phyloP scores from a whole-genome alignment of 2,797 vertebrate genomes.

The Sciaenops ocellatus region DNA sequence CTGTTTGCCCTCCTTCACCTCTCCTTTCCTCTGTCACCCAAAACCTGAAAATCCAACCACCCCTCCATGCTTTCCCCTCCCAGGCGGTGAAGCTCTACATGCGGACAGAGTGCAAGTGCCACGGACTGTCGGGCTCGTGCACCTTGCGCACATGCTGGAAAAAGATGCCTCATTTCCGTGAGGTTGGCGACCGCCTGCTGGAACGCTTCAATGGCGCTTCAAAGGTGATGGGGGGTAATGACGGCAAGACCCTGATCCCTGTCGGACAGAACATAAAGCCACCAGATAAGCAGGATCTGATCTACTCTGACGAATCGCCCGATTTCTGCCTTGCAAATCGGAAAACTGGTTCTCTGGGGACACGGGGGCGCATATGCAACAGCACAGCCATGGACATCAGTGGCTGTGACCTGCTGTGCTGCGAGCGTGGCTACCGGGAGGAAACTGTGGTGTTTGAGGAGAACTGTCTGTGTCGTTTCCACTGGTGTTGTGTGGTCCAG shows the following conservation, averaged over 20 bases:
- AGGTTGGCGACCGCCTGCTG: conserved; percentile 94
- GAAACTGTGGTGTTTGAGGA: conserved; percentile 95
- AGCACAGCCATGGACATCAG: conserved; percentile 97
- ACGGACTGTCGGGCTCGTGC: conserved; percentile 97
- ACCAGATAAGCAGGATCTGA: conserved; percentile 94
- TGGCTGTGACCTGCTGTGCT: conserved; percentile 97
- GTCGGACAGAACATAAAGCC: conserved; percentile 97
- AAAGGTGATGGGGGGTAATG: conserved; percentile 98
- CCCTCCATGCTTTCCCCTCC: neutral
- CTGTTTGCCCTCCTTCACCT: conserved; percentile 42
- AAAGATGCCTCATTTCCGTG: conserved; percentile 97
- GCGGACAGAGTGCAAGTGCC: conserved; percentile 98
- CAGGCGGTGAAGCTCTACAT: conserved; percentile 97
- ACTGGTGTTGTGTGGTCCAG: conserved; percentile 99
- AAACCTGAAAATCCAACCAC: conserved; percentile 5
- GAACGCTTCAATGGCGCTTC: conserved; percentile 97
- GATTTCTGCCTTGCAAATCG: conserved; percentile 97
- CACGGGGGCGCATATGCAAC: conserved; percentile 94
- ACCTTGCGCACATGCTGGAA: conserved; percentile 97
- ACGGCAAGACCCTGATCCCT: conserved; percentile 95
- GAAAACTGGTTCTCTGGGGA: conserved; percentile 95
- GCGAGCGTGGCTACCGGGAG: conserved; percentile 92
- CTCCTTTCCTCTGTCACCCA: conserved; percentile 4
- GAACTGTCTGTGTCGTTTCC: conserved; percentile 98
- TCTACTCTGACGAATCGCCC: conserved; percentile 96